Conservation (phyloP, 1,140 invertebrate species). For the Harpegnathos saltator region DNA sequence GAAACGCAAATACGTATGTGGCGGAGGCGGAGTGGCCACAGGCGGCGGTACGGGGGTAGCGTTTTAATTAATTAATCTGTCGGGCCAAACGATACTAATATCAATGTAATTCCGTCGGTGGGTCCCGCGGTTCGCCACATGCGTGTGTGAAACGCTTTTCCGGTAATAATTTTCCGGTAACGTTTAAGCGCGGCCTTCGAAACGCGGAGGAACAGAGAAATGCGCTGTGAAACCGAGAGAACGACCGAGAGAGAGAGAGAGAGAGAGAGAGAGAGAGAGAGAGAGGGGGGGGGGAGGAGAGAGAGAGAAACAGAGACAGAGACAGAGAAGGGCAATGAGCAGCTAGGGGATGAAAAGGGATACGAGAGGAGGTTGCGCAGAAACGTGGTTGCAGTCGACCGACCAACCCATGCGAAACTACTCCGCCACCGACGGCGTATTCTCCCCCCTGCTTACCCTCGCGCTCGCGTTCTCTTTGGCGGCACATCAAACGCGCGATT, state of each 20-base stretch:
- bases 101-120: slow-evolving; percentile 81
- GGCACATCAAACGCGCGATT: slow-evolving; percentile 84
- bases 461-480: slow-evolving; percentile 79
- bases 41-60: slow-evolving; percentile 58
- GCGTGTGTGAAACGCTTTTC: slow-evolving; percentile 77
- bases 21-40: slow-evolving; percentile 50
- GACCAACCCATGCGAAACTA: slow-evolving; percentile 76
- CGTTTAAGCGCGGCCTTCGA: slow-evolving; percentile 67
- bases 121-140: slow-evolving; percentile 80
- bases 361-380: slow-evolving; percentile 36
- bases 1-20: slow-evolving; percentile 47
- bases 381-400: slow-evolving; percentile 72
- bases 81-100: slow-evolving; percentile 82
- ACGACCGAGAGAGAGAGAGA: slow-evolving; percentile 26
- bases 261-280: slow-evolving; percentile 9
- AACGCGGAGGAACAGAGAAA: slow-evolving; percentile 48
- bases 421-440: slow-evolving; percentile 77
- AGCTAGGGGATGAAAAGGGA: not conserved
- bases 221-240: slow-evolving; percentile 3
- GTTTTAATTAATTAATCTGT: slow-evolving; percentile 86
- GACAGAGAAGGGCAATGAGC: not conserved
- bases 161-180: slow-evolving; percentile 75
- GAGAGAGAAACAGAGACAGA: not conserved
- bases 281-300: not conserved
- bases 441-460: slow-evolving; percentile 67